These are phyloP conservation scores for Caenorhabditis panamensis DNA, from an alignment of 2,888 invertebrate genomes.

Conservation along the genomic window DNA sequence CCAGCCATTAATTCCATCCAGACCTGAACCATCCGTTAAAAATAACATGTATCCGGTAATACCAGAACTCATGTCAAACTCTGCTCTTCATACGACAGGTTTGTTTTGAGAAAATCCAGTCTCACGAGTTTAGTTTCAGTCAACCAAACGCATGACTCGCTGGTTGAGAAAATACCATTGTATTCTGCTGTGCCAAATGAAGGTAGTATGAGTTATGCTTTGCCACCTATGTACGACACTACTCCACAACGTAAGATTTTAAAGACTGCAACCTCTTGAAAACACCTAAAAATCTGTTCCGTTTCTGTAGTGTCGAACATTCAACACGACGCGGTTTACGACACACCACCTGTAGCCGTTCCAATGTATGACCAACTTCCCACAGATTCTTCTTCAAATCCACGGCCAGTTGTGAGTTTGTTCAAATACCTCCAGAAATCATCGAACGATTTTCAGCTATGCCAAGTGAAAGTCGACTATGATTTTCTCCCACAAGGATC, in stretches of 20 bases:
- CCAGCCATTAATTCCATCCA: constrained; percentile 66
- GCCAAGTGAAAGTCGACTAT: constrained; percentile 64
- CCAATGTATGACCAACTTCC: constrained; percentile 53
- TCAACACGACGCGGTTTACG: constrained; percentile 42
- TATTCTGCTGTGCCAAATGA: constrained; percentile 42
- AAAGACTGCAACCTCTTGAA: background rate
- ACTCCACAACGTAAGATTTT: constrained; percentile 26
- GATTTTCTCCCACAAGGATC: constrained; percentile 73
- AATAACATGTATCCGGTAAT: constrained; percentile 32
- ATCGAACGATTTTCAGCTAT: constrained; percentile 59
- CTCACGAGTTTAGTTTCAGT: background rate
- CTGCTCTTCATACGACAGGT: background rate
- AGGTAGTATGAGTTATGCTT: constrained; percentile 17
- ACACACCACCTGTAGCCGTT: constrained; percentile 47
- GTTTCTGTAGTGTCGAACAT: too few relatives aligned
- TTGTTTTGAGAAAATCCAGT: background rate
- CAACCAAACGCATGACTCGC: background rate
- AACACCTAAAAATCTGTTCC: background rate
- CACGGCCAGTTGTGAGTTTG: constrained; percentile 48
- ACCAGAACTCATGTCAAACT: background rate
- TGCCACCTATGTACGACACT: constrained; percentile 57
- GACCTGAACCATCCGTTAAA: constrained; percentile 60
- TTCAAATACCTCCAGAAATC: too few relatives aligned
- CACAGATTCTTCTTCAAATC: constrained; percentile 12
- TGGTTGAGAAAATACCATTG: background rate